Conservation (phyloP, 2,797 vertebrate genomes). For the Onychomys torridus region DNA sequence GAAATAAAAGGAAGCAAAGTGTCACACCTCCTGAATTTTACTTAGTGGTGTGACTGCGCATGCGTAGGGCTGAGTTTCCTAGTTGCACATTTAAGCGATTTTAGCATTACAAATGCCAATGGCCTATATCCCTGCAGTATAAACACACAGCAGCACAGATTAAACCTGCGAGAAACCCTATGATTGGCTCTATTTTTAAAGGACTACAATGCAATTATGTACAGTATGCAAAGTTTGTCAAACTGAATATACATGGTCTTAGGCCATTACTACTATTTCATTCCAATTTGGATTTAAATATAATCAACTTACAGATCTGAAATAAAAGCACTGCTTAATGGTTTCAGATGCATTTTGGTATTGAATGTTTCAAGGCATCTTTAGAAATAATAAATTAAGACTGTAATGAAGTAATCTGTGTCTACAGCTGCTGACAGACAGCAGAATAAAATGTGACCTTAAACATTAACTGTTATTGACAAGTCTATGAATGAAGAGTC, state of each 20-base stretch:
- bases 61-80: conserved; percentile 1
- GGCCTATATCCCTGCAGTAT: conserved; percentile 61
- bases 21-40: conserved; percentile 53
- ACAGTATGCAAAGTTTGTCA: conserved; percentile 26
- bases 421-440: background rate
- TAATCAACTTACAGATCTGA: conserved; percentile 63
- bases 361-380: conserved; percentile 65
- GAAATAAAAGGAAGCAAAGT: conserved; percentile 58
- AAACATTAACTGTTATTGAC: background rate
- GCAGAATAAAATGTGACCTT: rapidly evolving
- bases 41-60: background rate
- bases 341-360: conserved; percentile 70
- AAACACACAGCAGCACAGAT: background rate
- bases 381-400: conserved; percentile 57
- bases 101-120: conserved; percentile 63
- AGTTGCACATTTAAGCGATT: conserved; percentile 72
- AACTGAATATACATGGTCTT: conserved; percentile 59
- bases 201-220: conserved; percentile 9
- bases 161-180: conserved; percentile 22
- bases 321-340: conserved; percentile 59
- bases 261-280: conserved; percentile 24
- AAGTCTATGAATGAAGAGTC: background rate
- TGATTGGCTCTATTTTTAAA: conserved; percentile 35
- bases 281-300: conserved; percentile 69
- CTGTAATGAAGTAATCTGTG: conserved; percentile 50